Evolutionary conservation across 2,797 vertebrate species (phyloP), one percentile per base, ranked within the genome.

Genomic region (Chaenodraco wilsoni): DNA sequence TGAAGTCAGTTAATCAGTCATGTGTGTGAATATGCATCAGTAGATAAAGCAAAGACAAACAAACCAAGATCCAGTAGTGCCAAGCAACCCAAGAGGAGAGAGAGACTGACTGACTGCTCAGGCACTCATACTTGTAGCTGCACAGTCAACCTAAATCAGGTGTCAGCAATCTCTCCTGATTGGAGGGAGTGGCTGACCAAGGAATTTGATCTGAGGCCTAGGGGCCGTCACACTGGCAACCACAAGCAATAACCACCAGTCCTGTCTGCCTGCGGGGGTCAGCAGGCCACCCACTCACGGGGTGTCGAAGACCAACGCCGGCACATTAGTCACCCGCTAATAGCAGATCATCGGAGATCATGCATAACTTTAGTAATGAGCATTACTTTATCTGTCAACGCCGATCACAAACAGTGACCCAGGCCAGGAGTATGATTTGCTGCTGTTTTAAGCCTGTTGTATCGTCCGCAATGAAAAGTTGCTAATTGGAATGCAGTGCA

Each of bases 251-350:
- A 80, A 62, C 65, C 74, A 69, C 16, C 60, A 59, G 60, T 43
- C 60, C 51, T 10, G 48, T 75, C 74, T 63, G 74, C 69, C 65
- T 6, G 19, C 16, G 15, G 70, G 72, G 80, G 69, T 81, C 73
- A 72, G 62, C 31, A 23, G 57, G 52, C 78, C 51, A 8, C 60
- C 33, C 60, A 69, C 78, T 78, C 54, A 66, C 65, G 68, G 16
- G 0, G 43, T 55, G 67, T 23, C 57, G 73, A 87, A 65, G 70
- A 79, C 21, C 3, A 19, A 76, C 41, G 2, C 52, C 63, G 76
- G 57, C 76, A 86, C 65, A 67, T 89, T 72, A 88, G 73, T 87
- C 85, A 85, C 41, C 59, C 64, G 19, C 83, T 84, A 83, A 87
- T 49, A 86, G 65, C 77, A 86, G 82, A 79, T 85, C 70, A 85